A percentile compares a stretch with the other conserved stretches of the same genome.
Evolutionary conservation across 2,888 invertebrate species (phyloP).

Genomic region (Chrysomela aeneicollis): DNA sequence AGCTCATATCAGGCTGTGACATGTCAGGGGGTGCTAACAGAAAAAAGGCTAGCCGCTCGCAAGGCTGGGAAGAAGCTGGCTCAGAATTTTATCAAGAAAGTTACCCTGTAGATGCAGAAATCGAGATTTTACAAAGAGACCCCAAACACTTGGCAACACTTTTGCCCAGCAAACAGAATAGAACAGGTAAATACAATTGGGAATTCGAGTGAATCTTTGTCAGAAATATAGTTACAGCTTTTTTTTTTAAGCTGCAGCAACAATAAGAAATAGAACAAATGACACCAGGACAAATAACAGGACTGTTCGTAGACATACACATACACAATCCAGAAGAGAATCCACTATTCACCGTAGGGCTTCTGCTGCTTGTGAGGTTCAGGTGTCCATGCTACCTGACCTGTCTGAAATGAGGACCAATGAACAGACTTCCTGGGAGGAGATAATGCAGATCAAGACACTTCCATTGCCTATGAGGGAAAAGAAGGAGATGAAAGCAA

Average conservation of each 20-base stretch:
- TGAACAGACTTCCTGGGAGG: conserved; percentile 85
- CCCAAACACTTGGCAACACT: conserved; percentile 79
- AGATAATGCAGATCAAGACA: conserved; percentile 85
- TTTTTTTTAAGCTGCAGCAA: conserved; percentile 66
- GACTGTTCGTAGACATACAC: conserved; percentile 69
- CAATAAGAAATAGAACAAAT: conserved; percentile 70
- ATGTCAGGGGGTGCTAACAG: conserved; percentile 70
- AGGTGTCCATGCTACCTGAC: conserved; percentile 80
- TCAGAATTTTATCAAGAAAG: conserved; percentile 86
- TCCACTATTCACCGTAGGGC: conserved; percentile 65
- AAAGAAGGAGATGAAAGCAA: conserved; percentile 80
- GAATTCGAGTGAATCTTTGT: no score
- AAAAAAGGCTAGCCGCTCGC: conserved; percentile 64
- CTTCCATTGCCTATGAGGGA: conserved; percentile 86
- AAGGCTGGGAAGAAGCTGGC: conserved; percentile 86
- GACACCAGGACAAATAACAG: conserved; percentile 67
- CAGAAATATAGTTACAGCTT: no score
- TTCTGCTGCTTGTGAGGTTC: conserved; percentile 60
- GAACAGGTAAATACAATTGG: conserved; percentile 67
- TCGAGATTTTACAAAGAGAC: conserved; percentile 75
- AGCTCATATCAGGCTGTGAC: background rate
- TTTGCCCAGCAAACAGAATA: conserved; percentile 81
- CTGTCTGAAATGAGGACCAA: conserved; percentile 81
- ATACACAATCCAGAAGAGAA: conserved; percentile 64
- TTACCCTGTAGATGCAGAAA: conserved; percentile 73